Conservation (phyloP, 1,140 invertebrate genomes). For the Neotoxoptera formosana region DNA sequence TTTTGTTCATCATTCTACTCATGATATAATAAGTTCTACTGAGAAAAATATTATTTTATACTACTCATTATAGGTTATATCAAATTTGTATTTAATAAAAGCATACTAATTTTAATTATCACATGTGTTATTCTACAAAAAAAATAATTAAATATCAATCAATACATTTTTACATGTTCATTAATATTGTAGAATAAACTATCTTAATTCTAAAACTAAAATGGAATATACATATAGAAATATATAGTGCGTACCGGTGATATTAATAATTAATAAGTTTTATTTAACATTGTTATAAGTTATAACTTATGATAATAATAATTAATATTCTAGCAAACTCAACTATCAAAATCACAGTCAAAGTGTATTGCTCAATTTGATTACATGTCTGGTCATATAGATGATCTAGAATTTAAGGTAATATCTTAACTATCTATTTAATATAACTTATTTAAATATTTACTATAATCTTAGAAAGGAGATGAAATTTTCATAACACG, state of each 20-base stretch:
- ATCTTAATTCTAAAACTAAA: not conserved
- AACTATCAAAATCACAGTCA: conserved; percentile 63
- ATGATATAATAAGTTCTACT: not conserved
- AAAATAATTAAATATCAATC: not conserved
- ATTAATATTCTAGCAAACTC: conserved; percentile 27
- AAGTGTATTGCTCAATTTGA: conserved; percentile 79
- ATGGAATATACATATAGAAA: not conserved
- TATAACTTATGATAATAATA: not conserved
- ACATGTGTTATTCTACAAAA: not conserved
- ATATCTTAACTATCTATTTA: conserved; percentile 60
- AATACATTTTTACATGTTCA: too few species aligned
- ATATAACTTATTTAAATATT: conserved; percentile 37
- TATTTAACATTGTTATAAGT: too few species aligned
- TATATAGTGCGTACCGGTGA: too few species aligned
- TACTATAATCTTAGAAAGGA: conserved; percentile 68
- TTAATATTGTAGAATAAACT: too few species aligned
- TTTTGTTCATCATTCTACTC: not conserved
- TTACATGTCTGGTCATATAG: conserved; percentile 73
- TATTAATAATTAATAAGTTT: too few species aligned
- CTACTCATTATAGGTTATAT: not conserved
- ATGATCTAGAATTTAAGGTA: conserved; percentile 78
- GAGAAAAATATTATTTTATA: too few species aligned
- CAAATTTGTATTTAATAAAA: not conserved
- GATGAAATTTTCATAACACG: conserved; percentile 75
- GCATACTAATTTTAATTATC: not conserved